Evolutionary conservation across 2,888 invertebrate species (phyloP).

Genomic region (Stictocephala bisonia): DNA sequence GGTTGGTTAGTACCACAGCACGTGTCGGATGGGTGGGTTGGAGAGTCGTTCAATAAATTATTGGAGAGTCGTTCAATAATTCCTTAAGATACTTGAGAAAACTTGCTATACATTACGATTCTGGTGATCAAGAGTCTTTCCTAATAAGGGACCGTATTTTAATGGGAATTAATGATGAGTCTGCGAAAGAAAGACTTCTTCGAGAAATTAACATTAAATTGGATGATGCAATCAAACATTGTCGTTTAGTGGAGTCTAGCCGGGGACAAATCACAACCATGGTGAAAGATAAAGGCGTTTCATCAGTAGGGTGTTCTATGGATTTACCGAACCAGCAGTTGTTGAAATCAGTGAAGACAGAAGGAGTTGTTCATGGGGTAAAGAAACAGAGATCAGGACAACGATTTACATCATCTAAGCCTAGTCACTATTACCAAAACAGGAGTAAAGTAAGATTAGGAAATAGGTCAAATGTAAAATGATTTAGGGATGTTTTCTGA

Average conservation of each 20-base stretch:
- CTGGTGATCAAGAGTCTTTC: constrained; percentile 22
- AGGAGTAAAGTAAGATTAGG: too few species aligned
- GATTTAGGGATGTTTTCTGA: too few species aligned
- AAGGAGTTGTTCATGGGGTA: constrained; percentile 14
- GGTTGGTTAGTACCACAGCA: too few species aligned
- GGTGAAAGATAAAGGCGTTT: neutral
- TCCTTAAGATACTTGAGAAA: constrained; percentile 25
- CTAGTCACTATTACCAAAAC: too few species aligned
- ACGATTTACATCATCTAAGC: too few species aligned
- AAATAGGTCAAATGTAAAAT: too few species aligned
- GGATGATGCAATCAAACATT: constrained; percentile 20
- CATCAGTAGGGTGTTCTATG: neutral
- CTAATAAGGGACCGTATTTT: constrained; percentile 12
- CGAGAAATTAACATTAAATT: neutral
- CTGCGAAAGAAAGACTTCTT: constrained; percentile 3
- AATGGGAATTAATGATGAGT: neutral
- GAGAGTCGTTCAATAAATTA: too few species aligned
- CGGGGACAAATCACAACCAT: neutral
- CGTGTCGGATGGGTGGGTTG: too few species aligned
- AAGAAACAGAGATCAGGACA: too few species aligned
- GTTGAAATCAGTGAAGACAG: neutral
- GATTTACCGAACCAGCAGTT: neutral
- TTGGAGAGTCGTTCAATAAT: constrained; percentile 26
- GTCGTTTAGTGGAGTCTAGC: constrained; percentile 4
- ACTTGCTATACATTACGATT: neutral